Evolutionary conservation across 30 jellyfish, hydroid and myxozoan species (phyloP), one percentile per base, ranked within the genome.

Genomic region (Mastigias papua): DNA sequence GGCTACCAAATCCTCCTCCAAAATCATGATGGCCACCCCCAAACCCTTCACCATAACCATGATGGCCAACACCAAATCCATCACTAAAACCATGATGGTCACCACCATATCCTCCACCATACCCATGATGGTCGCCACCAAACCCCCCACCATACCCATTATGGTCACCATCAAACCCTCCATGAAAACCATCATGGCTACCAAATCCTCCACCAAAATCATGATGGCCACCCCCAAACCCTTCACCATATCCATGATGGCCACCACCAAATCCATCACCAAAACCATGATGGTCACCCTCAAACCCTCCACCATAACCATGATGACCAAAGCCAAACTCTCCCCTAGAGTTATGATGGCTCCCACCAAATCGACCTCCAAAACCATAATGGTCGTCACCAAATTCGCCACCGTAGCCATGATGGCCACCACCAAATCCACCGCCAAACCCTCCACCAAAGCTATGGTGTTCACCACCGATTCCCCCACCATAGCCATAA

Each of bases 201-300:
- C 93, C 90, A 65, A 70, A 46, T 1, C 93, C 87, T 29, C 81
- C 82, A 23, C 75, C 74, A 19, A 21, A 62, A 20, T 72, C 92
- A 58, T 78, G 80, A 69, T 20, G 60, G 35, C 85, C 80, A 70
- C 74, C 70, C 17, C 92, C 92, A 49, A 37, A 50, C 11, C 81
- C 76, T 2, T 77, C 86, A 49, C 80, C 92, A 33, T 48, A 78
- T 34, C 90, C 90, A 69, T 63, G 79, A 48, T n/a, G n/a, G n/a
- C n/a, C n/a, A n/a, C n/a, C n/a, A n/a, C 80, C 92, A 31, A 69
- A 54, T 49, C 92, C 92, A 69, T 60, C 86, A 28, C 86, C 92
- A 69, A 46, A 74, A 1, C 64, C 88, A 58, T 74, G 76, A 32
- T 77, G 88, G 21, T 57, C 89, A 27, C 54, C 73, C 0, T 80